Percentiles rank a stretch among this genome's conserved stretches.
phyloP scores from a whole-genome alignment of 2,113 vertebrate genomes.

The Apistogramma diplotaenia region DNA sequence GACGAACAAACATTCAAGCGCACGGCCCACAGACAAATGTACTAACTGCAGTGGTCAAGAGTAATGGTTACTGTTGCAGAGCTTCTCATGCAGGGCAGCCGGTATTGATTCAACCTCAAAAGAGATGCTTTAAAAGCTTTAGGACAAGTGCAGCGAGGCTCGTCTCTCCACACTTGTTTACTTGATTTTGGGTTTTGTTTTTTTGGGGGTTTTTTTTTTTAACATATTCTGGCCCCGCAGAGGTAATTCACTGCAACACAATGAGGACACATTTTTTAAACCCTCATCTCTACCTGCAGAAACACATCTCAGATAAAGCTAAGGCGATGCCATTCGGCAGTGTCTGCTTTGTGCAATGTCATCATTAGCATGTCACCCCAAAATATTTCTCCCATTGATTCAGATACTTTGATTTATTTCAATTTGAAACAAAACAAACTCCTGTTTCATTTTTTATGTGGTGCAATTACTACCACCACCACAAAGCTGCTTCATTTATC shows the following conservation, averaged over 20 bases:
- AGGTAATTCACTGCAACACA: background rate
- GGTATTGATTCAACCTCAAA: slow-evolving; percentile 35
- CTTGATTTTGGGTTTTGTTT: background rate
- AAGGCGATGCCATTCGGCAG: background rate
- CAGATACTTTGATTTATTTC: background rate
- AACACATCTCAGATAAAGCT: background rate
- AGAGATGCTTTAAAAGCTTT: slow-evolving; percentile 52
- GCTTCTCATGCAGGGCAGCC: slow-evolving; percentile 5
- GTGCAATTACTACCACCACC: no score
- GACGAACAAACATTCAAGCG: background rate
- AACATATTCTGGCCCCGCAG: background rate
- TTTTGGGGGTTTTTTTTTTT: rapidly evolving
- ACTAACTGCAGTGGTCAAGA: slow-evolving; percentile 16
- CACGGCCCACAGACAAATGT: background rate
- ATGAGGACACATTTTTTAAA: background rate
- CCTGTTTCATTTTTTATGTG: no score
- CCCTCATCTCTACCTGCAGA: background rate
- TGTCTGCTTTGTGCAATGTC: background rate
- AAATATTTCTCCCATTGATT: background rate
- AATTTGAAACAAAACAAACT: no score
- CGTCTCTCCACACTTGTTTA: slow-evolving; percentile 12
- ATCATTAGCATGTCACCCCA: background rate
- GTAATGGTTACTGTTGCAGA: slow-evolving; percentile 23
- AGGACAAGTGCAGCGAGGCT: background rate
- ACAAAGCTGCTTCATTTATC: background rate